Base-by-base conservation (phyloP, 2,797 vertebrate species). In the Muscicapa striata region DNA sequence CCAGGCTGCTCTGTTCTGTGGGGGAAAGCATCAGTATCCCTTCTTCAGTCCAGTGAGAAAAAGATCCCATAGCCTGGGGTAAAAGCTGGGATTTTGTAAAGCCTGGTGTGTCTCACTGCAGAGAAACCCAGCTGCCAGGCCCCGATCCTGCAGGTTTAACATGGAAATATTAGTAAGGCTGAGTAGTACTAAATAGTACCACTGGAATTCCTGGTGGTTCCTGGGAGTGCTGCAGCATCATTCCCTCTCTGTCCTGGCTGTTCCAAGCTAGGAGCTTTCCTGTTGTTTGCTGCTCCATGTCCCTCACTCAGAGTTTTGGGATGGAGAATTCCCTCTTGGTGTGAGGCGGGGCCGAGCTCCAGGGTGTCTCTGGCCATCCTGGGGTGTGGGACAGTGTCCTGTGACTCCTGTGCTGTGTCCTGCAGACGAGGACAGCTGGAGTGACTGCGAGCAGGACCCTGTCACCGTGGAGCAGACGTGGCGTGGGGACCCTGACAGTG, bases 401-500 rank as follows among this genome's bases (percentile, higher is more conserved):
- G 0, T 32, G 2, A 2, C 23, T 73, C 4, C 57, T 34, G 9
- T 9, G 26, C 57, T 24, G 48, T 94, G 21, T 94, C 40, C 66
- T 94, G 49, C 95, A 99, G 99, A 99, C n/a, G 99, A 99, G 94
- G 99, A 99, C 97, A 99, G 99, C 96, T 98, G 98, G 97, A 99
- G 99, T 84, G 99, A 99, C 38, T 98, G 99, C 4, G 99, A 99
- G 63, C 98, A 98, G 96, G 98, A 98, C 24, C 98, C 98, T 0
- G 79, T 99, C 89, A 98, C 99, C 1, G 97, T 99, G 87, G 99
- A 99, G 95, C 99, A 99, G 97, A 99, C 98, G 0, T 99, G 99
- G 99, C 98, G 99, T 96, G 99, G 99, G 82, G 99, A 99, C 91
- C 99, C 99, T 1, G 99, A 99, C 97, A 99, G 99, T 54, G 99